These are phyloP conservation scores for Psittacula cyanocephala DNA, from an alignment of 2,113 vertebrate species.

Conservation along the genomic window DNA sequence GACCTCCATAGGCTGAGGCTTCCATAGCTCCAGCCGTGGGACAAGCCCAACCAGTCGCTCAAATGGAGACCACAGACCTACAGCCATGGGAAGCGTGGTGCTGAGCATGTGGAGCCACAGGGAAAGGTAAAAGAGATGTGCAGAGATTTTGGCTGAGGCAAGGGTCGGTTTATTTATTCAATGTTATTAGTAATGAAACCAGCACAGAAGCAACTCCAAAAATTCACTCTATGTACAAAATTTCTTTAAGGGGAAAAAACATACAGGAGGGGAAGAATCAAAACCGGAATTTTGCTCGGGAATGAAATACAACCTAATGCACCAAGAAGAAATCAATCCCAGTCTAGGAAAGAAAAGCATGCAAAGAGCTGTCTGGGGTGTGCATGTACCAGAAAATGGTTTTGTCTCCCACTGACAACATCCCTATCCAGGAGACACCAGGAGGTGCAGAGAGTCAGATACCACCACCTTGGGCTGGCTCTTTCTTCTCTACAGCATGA, in stretches of 20 bases:
- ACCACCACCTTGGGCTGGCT: fast-evolving
- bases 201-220: not conserved
- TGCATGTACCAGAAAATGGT: not conserved
- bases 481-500: not conserved
- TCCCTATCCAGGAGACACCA: not conserved
- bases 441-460: not conserved
- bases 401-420: not conserved
- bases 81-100: not conserved
- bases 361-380: not conserved
- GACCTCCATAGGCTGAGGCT: not conserved
- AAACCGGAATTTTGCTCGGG: not conserved
- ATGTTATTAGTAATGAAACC: not conserved
- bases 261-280: not conserved
- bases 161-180: not conserved
- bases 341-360: not conserved
- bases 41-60: not conserved
- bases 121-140: not conserved
- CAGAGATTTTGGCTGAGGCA: not conserved
- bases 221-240: not conserved
- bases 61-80: not conserved
- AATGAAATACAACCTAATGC: not conserved
- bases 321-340: not conserved
- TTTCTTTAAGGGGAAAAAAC: not conserved
- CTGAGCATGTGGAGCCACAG: not conserved
- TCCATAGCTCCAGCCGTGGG: not conserved